Conservation (phyloP, 1,140 invertebrate species). For the Pseudomyrmex cubaensis region DNA sequence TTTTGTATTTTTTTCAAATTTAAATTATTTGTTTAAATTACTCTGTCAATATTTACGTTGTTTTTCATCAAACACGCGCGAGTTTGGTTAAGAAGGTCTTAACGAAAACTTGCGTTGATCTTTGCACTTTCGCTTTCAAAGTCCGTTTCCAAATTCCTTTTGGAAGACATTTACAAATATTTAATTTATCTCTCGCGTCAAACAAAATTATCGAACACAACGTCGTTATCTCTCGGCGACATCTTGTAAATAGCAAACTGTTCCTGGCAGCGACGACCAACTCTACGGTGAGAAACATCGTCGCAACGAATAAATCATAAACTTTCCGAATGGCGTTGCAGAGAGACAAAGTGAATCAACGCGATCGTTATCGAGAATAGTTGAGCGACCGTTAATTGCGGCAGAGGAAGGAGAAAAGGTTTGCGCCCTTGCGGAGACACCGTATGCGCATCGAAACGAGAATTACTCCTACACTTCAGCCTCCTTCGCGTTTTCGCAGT, state of each 20-base stretch:
- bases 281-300: slow-evolving; percentile 1
- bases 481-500: slow-evolving; percentile 63
- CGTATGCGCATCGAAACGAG: slow-evolving; percentile 6
- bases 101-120: no score
- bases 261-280: slow-evolving; percentile 9
- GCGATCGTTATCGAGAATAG: slow-evolving; percentile 51
- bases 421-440: not conserved
- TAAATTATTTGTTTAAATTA: no score
- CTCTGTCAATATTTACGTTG: no score
- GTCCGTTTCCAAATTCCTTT: no score
- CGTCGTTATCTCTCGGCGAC: not conserved
- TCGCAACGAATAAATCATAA: slow-evolving; percentile 39
- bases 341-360: slow-evolving; percentile 3
- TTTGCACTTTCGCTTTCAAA: no score
- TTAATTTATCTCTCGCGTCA: no score
- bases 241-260: not conserved
- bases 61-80: no score
- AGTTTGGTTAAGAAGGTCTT: no score
- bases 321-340: not conserved
- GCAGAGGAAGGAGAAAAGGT: slow-evolving; percentile 27
- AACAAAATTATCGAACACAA: not conserved
- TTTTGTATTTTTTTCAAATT: no score
- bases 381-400: slow-evolving; percentile 62
- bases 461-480: slow-evolving; percentile 25
- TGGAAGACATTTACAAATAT: no score